Conservation (phyloP, 2,888 invertebrate genomes). For the Deilephila porcellus region DNA sequence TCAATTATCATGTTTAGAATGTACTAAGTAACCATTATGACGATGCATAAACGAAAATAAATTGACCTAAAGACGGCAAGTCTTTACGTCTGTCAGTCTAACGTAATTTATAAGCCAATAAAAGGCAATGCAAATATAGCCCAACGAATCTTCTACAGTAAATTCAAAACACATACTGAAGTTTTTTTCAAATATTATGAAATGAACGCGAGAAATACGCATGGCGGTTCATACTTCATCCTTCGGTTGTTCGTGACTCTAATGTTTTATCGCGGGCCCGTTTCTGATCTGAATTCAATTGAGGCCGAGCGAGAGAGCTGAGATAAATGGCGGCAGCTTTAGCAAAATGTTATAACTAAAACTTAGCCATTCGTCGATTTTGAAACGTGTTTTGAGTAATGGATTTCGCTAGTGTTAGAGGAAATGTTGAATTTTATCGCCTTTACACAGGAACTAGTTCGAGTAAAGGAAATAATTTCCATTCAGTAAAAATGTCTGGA, state of each 20-base stretch:
- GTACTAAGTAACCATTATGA: no score
- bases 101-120: no score
- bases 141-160: background rate
- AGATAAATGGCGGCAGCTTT: slow-evolving; percentile 24
- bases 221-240: slow-evolving; percentile 19
- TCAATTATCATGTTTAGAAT: no score
- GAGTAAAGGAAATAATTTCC: background rate
- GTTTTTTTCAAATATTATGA: slow-evolving; percentile 6
- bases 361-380: slow-evolving; percentile 11
- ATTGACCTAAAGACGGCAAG: no score
- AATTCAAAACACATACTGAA: background rate
- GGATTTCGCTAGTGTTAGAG: background rate
- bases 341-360: slow-evolving; percentile 23
- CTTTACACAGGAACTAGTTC: background rate
- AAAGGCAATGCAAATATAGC: no score
- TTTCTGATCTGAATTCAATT: slow-evolving; percentile 28
- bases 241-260: slow-evolving; percentile 19
- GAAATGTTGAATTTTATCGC: background rate
- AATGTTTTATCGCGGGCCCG: slow-evolving; percentile 15
- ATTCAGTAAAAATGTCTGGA: background rate
- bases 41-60: no score
- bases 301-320: slow-evolving; percentile 18
- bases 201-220: slow-evolving; percentile 18
- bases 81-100: no score
- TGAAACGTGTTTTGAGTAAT: slow-evolving; percentile 9